Conservation (phyloP, 2,888 invertebrate genomes). For the Amphipoea lucens region DNA sequence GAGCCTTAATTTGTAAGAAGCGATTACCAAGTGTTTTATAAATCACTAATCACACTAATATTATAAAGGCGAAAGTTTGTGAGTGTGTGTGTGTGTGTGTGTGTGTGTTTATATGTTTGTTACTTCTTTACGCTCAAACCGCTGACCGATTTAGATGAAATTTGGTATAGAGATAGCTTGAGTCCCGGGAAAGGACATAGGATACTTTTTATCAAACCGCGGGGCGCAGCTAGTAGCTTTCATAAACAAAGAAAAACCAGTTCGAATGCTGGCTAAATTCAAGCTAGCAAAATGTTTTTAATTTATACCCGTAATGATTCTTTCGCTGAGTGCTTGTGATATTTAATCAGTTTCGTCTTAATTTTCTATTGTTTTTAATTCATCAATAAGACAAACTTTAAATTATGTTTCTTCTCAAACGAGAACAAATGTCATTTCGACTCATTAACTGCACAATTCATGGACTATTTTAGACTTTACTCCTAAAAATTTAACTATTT, state of each 20-base stretch:
- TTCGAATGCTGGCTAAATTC: constrained; percentile 3
- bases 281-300: constrained; percentile 11
- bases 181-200: too few species aligned
- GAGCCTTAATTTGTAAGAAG: background rate
- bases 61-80: too few species aligned
- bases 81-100: too few species aligned
- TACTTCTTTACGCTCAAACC: too few species aligned
- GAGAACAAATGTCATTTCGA: background rate
- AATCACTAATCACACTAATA: too few species aligned
- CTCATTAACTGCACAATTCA: background rate
- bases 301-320: constrained; percentile 13
- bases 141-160: too few species aligned
- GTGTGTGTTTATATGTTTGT: too few species aligned
- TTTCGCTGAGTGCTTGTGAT: background rate
- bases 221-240: too few species aligned
- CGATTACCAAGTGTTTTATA: constrained; percentile 7
- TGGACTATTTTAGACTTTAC: background rate
- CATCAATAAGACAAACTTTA: background rate
- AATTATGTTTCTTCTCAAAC: background rate
- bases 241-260: constrained; percentile 19
- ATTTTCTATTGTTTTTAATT: background rate
- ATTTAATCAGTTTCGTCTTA: background rate
- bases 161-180: too few species aligned
- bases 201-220: too few species aligned
- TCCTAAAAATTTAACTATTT: background rate